phyloP scores from a whole-genome alignment of 2,888 invertebrate species.

The Galeruca laticollis region DNA sequence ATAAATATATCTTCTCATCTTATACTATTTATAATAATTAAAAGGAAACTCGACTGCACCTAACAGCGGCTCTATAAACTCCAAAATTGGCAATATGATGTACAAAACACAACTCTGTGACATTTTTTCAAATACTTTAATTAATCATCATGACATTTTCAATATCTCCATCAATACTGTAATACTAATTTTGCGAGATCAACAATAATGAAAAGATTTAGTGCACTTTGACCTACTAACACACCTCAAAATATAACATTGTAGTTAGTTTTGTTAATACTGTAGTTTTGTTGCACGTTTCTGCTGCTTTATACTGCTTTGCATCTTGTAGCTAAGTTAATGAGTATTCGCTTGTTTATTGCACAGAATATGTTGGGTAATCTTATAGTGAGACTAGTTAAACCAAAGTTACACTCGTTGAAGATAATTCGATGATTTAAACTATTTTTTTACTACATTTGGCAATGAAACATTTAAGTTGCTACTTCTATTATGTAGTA shows the following conservation, averaged over 20 bases:
- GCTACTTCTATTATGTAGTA: too few relatives aligned
- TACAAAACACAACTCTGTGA: background rate
- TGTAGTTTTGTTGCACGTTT: background rate
- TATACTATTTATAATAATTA: background rate
- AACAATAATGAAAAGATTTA: slow-evolving; percentile 1
- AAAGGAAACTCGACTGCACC: too few relatives aligned
- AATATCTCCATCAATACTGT: background rate
- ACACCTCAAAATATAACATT: background rate
- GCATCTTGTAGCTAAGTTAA: background rate
- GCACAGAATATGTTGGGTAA: background rate
- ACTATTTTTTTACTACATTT: too few relatives aligned
- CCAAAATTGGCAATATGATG: background rate
- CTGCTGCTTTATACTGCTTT: background rate
- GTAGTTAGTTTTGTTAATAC: background rate
- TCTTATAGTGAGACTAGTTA: background rate
- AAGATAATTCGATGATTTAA: too few relatives aligned
- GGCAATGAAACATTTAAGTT: too few relatives aligned
- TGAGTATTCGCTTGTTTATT: background rate
- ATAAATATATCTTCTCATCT: too few relatives aligned
- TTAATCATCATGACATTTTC: background rate
- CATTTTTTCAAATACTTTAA: background rate
- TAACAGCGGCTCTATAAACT: background rate
- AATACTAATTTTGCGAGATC: background rate
- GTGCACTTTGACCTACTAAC: slow-evolving; percentile 3
- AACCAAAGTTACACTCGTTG: background rate